Evolutionary conservation across 2,888 invertebrate species (phyloP).

Genomic region (Tethea ocularis): DNA sequence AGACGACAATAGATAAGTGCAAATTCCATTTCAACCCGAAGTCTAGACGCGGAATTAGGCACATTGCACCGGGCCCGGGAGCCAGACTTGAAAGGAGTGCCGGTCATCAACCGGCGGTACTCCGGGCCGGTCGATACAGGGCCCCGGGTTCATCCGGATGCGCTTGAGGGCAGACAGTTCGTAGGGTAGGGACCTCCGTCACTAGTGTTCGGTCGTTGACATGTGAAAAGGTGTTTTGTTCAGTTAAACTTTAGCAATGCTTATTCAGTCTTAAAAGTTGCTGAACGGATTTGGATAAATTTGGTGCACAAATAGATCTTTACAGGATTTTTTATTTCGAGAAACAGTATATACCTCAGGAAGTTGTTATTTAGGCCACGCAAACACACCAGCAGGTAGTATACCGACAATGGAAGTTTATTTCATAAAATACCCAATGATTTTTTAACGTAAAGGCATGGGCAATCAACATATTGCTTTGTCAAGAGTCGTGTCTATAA

Average conservation of each 20-base stretch:
- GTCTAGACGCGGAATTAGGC: conserved; percentile 56
- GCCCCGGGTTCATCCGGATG: conserved; percentile 5
- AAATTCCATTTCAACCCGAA: conserved; percentile 38
- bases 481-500: background rate
- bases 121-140: conserved; percentile 18
- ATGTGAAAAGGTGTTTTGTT: background rate
- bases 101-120: conserved; percentile 24
- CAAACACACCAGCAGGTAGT: background rate
- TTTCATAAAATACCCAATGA: background rate
- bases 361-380: background rate
- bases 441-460: background rate
- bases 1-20: conserved; percentile 24
- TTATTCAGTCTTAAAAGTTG: background rate
- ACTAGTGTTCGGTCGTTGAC: background rate
- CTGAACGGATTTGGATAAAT: no score
- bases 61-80: conserved; percentile 20
- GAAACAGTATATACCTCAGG: no score
- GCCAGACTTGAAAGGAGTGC: conserved; percentile 7
- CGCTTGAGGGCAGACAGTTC: background rate
- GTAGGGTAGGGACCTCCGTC: background rate
- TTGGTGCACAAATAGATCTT: no score
- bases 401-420: background rate
- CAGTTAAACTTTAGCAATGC: background rate
- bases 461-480: background rate
- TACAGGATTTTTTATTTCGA: no score